A percentile compares a stretch with the other conserved stretches of the same genome.
phyloP scores from a whole-genome alignment of 2,797 vertebrate genomes.

The Setipinna tenuifilis region DNA sequence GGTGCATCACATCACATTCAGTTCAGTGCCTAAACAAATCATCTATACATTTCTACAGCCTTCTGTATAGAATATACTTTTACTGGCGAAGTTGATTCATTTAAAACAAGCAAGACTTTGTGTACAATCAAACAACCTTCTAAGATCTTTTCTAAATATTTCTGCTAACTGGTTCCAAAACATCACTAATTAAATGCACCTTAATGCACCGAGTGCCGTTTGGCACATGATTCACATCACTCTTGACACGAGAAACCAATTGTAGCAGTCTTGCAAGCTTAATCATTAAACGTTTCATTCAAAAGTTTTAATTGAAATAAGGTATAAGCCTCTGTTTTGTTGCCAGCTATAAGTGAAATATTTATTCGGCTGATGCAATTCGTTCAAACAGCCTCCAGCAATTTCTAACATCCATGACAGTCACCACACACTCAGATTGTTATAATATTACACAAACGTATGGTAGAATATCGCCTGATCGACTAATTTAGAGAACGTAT shows the following conservation, averaged over 20 bases:
- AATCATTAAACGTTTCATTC: not conserved
- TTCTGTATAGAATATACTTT: too few relatives aligned
- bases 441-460: too few relatives aligned
- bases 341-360: not conserved
- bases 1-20: not conserved
- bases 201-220: not conserved
- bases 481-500: not conserved
- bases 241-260: constrained; percentile 16
- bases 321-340: not conserved
- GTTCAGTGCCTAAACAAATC: too few relatives aligned
- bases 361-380: not conserved
- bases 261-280: not conserved
- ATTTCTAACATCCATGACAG: not conserved
- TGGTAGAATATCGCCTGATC: too few relatives aligned
- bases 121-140: too few relatives aligned
- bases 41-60: too few relatives aligned
- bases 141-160: not conserved
- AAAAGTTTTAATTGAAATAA: not conserved
- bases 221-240: constrained; percentile 15
- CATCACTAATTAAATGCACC: not conserved
- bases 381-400: not conserved
- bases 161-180: not conserved
- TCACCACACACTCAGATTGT: not conserved
- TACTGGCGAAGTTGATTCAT: too few relatives aligned
- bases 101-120: too few relatives aligned